Evolutionary conservation across 1,140 invertebrate species (phyloP), one percentile per base, ranked within the genome.

Genomic region (Oryctes rhinoceros): DNA sequence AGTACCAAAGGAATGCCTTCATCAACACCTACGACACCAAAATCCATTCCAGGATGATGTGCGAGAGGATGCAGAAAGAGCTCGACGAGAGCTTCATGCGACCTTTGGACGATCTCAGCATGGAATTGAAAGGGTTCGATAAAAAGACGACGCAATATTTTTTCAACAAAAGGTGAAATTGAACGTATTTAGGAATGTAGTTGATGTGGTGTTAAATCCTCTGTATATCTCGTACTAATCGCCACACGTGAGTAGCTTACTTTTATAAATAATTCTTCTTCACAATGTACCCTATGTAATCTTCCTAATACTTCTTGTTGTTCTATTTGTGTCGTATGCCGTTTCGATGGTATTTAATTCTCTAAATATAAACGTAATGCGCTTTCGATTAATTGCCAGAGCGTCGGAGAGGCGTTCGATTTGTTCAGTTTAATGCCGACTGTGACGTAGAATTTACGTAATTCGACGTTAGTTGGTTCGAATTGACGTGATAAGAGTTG

Each of bases 41-140:
- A 9, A 85, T 87, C 39, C 89, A 89, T 76, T 75, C 83, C 4
- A 84, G 86, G 79, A 77, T 90, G 47, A 90, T 90, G 88, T 87
- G 90, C 11, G 85, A 89, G 47, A 84, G 88, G 49, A 75, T 87
- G 24, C 87, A 81, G 67, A 78, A 79, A 9, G 82, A 90, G 49
- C 79, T 88, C 20, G 90, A 91, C 83, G 89, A 90, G 18, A 90
- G 89, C 78, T 89, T 92, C 79, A 84, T 88, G 35, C 86, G 90
- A 82, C 91, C 91, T 24, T 83, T 93, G 35, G 86, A 89, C 62
- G 87, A 87, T 78, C 86, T 94, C 35, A 93, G 91, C 83, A 84
- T 88, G 76, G 92, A 93, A 62, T 86, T 94, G 78, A 91, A 90
- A 79, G 89, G 89, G 80, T 93, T 92, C 83, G 91, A 93, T 81